Percentiles rank a stretch among this genome's conserved stretches.
phyloP scores from a whole-genome alignment of 2,113 vertebrate species.

The Sylvia atricapilla region DNA sequence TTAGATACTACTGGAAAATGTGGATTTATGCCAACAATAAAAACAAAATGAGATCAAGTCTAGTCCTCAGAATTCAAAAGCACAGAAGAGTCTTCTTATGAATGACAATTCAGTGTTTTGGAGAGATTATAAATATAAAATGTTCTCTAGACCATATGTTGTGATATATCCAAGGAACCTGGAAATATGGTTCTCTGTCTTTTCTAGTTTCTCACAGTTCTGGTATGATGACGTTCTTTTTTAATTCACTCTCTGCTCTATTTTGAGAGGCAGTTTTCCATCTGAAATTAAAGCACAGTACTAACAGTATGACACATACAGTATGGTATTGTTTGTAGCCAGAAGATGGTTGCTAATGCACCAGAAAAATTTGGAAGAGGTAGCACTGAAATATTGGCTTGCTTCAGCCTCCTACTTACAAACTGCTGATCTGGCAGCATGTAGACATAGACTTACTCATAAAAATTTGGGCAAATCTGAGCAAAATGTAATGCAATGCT shows the following conservation, averaged over 20 bases:
- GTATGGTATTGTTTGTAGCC: slow-evolving; percentile 9
- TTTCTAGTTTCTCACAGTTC: slow-evolving; percentile 42
- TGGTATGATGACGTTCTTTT: background rate
- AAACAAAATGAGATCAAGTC: background rate
- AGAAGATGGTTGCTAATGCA: background rate
- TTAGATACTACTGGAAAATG: background rate
- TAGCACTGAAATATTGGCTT: background rate
- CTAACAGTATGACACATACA: background rate
- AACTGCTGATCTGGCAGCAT: background rate
- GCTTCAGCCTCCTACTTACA: slow-evolving; percentile 14
- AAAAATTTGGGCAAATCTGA: background rate
- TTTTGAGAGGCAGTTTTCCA: slow-evolving; percentile 24
- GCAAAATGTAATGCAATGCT: background rate
- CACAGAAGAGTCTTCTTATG: background rate
- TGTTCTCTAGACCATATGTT: slow-evolving; percentile 22
- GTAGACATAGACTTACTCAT: background rate
- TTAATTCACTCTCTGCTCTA: background rate
- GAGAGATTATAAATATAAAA: background rate
- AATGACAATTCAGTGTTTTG: slow-evolving; percentile 7
- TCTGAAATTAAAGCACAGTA: slow-evolving; percentile 17
- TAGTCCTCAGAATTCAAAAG: background rate
- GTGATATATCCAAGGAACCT: background rate
- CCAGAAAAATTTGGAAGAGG: background rate
- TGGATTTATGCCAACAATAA: background rate
- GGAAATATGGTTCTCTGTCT: slow-evolving; percentile 43